Evolutionary conservation across 2,888 invertebrate species (phyloP), one percentile per base, ranked within the genome.

Genomic region (Drosophila dives): DNA sequence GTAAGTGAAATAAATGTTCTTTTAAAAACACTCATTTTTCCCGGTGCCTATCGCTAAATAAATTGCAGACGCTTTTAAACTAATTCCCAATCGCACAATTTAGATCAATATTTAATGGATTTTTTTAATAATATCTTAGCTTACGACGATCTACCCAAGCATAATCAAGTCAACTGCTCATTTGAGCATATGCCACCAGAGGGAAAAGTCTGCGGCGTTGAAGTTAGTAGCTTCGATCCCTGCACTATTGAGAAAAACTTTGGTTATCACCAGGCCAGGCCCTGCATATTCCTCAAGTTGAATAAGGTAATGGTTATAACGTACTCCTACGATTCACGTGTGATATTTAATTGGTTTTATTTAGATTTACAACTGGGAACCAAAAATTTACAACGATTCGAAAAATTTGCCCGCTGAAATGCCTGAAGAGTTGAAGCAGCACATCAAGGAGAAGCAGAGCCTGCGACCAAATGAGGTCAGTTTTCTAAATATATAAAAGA

Each of bases 281-380:
- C 99, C 20, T 99, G 99, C 93, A 97, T 99, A 92, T 96, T 99
- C 94, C 95, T 99, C 83, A 99, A 99, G 93, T 94, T 99, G 86
- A 99, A 99, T 93, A 98, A 97, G 96, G 98, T 98, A 93, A 45
- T 32, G 0, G 17, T 12, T 10, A n/a, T 38, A 7, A 3, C 2
- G 15, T n/a, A 34, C 36, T 54, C n/a, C 7, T 12, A 12, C 11
- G 11, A 34, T 12, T 12, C 26, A 8, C 5, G 17, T 17, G 17
- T 33, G 33, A 33, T 15, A 20, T 1, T 4, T 36, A 23, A 4
- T 29, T 1, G 11, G 17, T 32, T 7, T 2, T 2, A 0, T 54
- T n/a, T 50, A 98, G 97, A 98, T 98, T 91, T 98, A 95, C 94
- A 96, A 96, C 90, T 99, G 98, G 98, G 91, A 93, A 50, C 98